Conservation (phyloP, 2,113 vertebrate genomes). For the Hylia prasina region DNA sequence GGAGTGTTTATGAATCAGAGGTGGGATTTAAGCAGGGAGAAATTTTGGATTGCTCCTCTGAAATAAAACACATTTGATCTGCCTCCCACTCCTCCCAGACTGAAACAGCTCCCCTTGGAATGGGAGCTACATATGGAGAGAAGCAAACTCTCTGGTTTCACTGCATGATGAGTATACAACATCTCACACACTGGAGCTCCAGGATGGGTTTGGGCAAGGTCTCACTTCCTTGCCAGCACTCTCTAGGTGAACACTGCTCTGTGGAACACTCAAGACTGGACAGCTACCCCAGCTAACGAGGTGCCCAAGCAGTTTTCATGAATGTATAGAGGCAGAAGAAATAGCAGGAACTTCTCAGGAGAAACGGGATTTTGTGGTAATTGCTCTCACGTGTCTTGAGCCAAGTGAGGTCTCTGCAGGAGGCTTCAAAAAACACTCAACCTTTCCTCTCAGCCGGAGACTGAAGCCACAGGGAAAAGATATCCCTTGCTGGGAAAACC, state of each 20-base stretch:
- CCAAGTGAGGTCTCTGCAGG: not conserved
- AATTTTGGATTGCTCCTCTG: not conserved
- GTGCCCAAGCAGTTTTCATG: not conserved
- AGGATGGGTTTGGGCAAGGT: not conserved
- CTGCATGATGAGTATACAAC: not conserved
- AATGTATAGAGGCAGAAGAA: not conserved
- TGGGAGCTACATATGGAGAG: not conserved
- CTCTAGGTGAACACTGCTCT: not conserved
- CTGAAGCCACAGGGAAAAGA: conserved; percentile 12
- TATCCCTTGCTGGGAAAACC: conserved; percentile 35
- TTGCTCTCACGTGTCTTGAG: not conserved
- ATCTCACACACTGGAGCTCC: not conserved
- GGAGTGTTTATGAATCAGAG: not conserved
- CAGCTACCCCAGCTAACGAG: not conserved
- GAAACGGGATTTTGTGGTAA: not conserved
- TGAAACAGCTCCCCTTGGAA: not conserved
- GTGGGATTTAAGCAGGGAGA: not conserved
- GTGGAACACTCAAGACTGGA: not conserved
- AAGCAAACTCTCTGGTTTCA: not conserved
- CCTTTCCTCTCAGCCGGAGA: not conserved
- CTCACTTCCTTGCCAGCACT: not conserved
- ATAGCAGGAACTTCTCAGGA: not conserved
- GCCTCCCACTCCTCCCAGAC: not conserved
- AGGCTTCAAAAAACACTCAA: conserved; percentile 5
- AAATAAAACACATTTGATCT: not conserved